phyloP scores from a whole-genome alignment of 2,888 invertebrate species.

The Agonopterix arenella region DNA sequence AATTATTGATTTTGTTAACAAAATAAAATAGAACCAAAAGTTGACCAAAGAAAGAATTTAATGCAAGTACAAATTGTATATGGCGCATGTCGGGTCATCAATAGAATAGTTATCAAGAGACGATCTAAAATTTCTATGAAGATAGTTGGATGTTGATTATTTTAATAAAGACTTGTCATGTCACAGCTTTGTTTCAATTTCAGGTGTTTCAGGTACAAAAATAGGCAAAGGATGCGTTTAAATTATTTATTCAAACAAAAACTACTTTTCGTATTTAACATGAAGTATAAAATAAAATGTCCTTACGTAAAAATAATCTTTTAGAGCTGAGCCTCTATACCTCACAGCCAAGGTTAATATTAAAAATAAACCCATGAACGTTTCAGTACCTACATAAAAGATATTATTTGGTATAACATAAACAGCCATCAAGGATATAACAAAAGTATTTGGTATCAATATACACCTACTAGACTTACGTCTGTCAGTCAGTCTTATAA shows the following conservation, averaged over 20 bases:
- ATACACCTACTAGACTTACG: slow-evolving; percentile 33
- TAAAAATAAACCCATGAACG: slow-evolving; percentile 14
- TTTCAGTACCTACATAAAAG: background rate
- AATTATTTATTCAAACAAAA: slow-evolving; percentile 6
- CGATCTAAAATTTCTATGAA: slow-evolving; percentile 1
- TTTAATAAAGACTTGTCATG: slow-evolving; percentile 39
- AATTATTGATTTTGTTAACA: background rate
- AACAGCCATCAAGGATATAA: background rate
- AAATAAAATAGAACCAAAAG: slow-evolving; percentile 2
- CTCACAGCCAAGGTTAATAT: slow-evolving; percentile 56
- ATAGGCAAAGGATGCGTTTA: background rate
- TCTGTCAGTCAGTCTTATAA: slow-evolving; percentile 53
- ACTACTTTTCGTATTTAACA: slow-evolving; percentile 10
- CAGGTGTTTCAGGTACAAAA: background rate
- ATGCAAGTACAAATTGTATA: slow-evolving; percentile 2
- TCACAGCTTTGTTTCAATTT: slow-evolving; percentile 3
- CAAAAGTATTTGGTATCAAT: slow-evolving; percentile 24
- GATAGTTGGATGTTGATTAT: slow-evolving; percentile 25
- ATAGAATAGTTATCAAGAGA: background rate
- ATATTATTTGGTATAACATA: background rate
- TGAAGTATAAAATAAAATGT: background rate
- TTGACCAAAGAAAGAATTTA: slow-evolving; percentile 4
- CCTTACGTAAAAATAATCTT: slow-evolving; percentile 6
- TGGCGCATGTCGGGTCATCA: background rate
- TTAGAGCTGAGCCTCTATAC: slow-evolving; percentile 33